Evolutionary conservation across 2,888 invertebrate genomes (phyloP), one percentile per base, ranked within the genome.

Genomic region (Steinernema carpocapsae): DNA sequence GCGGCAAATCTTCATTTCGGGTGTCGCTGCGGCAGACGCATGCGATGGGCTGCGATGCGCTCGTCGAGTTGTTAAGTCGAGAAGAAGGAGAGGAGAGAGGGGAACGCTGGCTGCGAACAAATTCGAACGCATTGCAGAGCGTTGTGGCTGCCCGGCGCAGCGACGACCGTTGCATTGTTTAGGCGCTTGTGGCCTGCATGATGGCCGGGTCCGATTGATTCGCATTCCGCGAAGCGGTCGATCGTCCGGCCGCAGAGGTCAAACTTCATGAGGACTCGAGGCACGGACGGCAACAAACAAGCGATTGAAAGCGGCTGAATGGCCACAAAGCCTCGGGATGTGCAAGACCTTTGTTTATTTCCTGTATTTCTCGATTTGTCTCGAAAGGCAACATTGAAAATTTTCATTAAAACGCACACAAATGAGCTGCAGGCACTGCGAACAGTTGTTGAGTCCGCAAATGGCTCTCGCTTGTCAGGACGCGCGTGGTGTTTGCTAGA

Each of bases 41-140:
- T 64, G 64, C 64, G 64, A 64, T 64, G 64, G 64, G 64, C 32
- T 64, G 64, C 64, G 29, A 64, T 64, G 64, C 64, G 64, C 64
- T 64, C 52, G 37, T 37, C 52, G 64, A 64, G 32, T 64, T 64
- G 64, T 64, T 64, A 64, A 64, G 32, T 29, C 64, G 64, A 64
- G 64, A 64, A 26, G 56, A 37, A 37, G 37, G 37, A 37, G 37
- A 37, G 37, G 37, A 37, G 37, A 37, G 37, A 3, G 37, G 26
- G 29, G 64, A 64, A 64, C 64, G 64, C 64, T 37, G 37, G 37
- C 37, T 37, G 37, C 37, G 37, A 10, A 37, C 37, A 37, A 37
- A 37, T 64, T 2, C 26, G 64, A 32, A 64, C 64, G 64, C 64
- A 32, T 29, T 64, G 64, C 29, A 64, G 64, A 64, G 64, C 64